A percentile compares a stretch with the other conserved stretches of the same genome.
Conservation (phyloP, 2,888 invertebrate genomes). For the Sphaeridia pumilis region DNA sequence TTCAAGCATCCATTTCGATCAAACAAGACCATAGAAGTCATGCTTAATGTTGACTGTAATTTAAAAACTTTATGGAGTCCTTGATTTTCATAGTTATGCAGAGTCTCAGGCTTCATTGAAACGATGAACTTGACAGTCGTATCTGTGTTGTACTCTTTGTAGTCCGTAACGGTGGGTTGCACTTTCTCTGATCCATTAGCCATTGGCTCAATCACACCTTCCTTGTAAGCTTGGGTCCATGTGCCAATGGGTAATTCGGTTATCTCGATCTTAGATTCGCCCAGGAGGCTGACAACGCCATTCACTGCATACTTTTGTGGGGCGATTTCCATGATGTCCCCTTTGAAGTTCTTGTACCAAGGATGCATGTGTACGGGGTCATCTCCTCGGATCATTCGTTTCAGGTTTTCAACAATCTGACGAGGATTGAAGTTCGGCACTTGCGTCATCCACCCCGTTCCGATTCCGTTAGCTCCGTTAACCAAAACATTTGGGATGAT, state of each 20-base stretch:
- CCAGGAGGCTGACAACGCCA: conserved; percentile 75
- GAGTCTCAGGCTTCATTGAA: conserved; percentile 58
- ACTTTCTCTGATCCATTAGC: conserved; percentile 61
- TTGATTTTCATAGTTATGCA: conserved; percentile 61
- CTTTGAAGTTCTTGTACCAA: conserved; percentile 84
- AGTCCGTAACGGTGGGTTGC: conserved; percentile 46
- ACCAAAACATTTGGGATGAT: conserved; percentile 93
- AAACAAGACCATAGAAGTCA: conserved; percentile 73
- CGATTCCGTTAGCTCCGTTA: conserved; percentile 96
- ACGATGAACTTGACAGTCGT: conserved; percentile 84
- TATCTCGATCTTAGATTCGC: conserved; percentile 75
- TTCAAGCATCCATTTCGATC: conserved; percentile 51
- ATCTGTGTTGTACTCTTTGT: conserved; percentile 90
- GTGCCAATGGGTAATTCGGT: conserved; percentile 84
- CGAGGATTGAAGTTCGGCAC: conserved; percentile 92
- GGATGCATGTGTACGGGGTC: conserved; percentile 69
- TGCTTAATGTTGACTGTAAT: conserved; percentile 62
- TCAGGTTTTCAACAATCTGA: conserved; percentile 71
- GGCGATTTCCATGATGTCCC: conserved; percentile 62
- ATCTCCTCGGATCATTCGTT: conserved; percentile 63
- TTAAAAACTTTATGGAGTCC: conserved; percentile 94
- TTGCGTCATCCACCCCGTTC: conserved; percentile 97
- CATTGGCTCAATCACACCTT: conserved; percentile 78
- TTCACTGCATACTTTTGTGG: conserved; percentile 51
- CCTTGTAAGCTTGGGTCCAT: conserved; percentile 96